Evolutionary conservation across 1,140 invertebrate genomes (phyloP).

Genomic region (Ladona fulva): DNA sequence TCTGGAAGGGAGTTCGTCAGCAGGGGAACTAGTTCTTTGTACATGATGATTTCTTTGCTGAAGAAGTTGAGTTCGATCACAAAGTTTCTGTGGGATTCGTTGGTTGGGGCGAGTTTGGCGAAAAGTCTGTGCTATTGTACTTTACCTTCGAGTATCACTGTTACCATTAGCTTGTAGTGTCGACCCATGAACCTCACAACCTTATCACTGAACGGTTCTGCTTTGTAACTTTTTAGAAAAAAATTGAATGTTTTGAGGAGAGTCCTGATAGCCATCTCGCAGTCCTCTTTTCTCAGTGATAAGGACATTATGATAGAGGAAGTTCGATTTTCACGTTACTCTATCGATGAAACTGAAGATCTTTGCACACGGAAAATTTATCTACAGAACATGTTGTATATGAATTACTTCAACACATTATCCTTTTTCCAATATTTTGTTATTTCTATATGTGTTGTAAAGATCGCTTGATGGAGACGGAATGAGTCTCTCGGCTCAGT

Average conservation of each 20-base stretch:
- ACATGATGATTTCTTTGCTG: conserved; percentile 40
- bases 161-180: conserved; percentile 34
- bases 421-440: no score
- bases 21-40: conserved; percentile 35
- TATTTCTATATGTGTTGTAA: no score
- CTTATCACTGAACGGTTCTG: conserved; percentile 29
- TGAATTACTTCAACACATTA: no score
- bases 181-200: conserved; percentile 42
- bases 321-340: no score
- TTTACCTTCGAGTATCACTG: conserved; percentile 18
- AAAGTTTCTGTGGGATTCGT: conserved; percentile 34
- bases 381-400: no score
- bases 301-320: no score
- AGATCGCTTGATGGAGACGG: no score
- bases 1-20: conserved; percentile 20
- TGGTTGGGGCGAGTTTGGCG: conserved; percentile 39
- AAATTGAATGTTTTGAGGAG: neutral
- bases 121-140: conserved; percentile 35
- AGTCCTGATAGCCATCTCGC: neutral
- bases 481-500: no score
- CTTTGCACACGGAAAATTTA: no score
- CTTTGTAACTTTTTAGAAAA: neutral
- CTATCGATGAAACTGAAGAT: no score
- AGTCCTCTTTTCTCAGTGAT: neutral
- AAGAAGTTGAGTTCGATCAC: conserved; percentile 41